These are phyloP conservation scores for Pantherophis guttatus DNA, from an alignment of 2,113 vertebrate genomes.

Conservation along the genomic window DNA sequence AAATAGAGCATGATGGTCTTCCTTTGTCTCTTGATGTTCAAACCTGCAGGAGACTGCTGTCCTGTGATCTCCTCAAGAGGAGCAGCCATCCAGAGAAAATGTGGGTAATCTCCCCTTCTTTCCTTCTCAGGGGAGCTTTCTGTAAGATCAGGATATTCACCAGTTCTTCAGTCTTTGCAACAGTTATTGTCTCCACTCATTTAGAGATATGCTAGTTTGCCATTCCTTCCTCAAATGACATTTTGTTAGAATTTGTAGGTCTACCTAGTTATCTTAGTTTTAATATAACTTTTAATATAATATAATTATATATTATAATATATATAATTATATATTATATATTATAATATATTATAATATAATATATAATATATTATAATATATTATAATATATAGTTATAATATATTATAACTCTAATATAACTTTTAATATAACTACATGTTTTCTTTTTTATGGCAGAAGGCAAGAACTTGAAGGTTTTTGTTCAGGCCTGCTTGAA, in stretches of 20 bases:
- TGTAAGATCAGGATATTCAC: background rate
- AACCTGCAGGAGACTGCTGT: background rate
- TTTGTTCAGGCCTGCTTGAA: background rate
- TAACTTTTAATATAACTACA: background rate
- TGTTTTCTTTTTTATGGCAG: background rate
- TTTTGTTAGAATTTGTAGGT: background rate
- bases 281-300: background rate
- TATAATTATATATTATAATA: too few species aligned
- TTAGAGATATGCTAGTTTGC: background rate
- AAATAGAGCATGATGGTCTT: background rate
- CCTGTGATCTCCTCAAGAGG: background rate
- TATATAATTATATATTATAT: too few species aligned
- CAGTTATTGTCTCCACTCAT: background rate
- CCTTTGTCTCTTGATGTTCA: background rate
- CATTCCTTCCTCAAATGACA: background rate
- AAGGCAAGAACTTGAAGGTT: background rate
- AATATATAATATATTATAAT: too few species aligned
- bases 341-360: too few species aligned
- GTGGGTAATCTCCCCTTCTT: background rate
- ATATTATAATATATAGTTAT: too few species aligned
- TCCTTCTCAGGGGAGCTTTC: background rate
- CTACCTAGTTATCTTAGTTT: background rate
- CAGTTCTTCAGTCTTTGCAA: background rate
- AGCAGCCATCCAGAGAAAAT: background rate
- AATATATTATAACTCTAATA: too few species aligned